phyloP scores from a whole-genome alignment of 2,797 vertebrate genomes.

The Karalla daura region DNA sequence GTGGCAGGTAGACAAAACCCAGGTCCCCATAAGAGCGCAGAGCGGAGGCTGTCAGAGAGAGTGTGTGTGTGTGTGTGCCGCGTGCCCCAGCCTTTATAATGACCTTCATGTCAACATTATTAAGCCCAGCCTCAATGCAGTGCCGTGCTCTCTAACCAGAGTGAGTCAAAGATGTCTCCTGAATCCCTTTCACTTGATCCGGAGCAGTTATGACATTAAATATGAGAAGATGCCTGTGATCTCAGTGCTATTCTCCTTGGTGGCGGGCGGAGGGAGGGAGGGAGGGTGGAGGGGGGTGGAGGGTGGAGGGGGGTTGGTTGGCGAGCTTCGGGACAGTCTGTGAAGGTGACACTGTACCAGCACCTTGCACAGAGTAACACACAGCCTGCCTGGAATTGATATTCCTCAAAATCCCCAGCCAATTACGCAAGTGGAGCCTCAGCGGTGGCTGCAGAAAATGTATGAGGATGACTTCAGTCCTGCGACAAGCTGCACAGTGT shows the following conservation, averaged over 20 bases:
- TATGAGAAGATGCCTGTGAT: conserved; percentile 34
- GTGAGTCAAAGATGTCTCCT: conserved; percentile 8
- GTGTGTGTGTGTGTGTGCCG: not conserved
- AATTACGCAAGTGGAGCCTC: conserved; percentile 50
- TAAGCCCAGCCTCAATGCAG: not conserved
- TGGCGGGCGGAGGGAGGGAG: conserved; percentile 6
- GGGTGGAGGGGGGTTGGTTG: too few relatives aligned
- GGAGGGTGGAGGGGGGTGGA: too few relatives aligned
- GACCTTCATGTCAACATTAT: conserved; percentile 15
- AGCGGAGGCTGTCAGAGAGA: conserved; percentile 10
- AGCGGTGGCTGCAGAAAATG: conserved; percentile 57
- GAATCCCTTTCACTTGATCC: conserved; percentile 26
- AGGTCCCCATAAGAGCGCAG: conserved; percentile 12
- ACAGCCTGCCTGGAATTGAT: conserved; percentile 62
- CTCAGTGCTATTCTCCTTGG: conserved; percentile 17
- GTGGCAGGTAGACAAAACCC: conserved; percentile 26
- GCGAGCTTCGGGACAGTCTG: conserved; percentile 37
- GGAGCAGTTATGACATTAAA: conserved; percentile 32
- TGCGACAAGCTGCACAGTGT: conserved; percentile 37
- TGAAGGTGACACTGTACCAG: conserved; percentile 62
- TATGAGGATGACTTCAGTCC: conserved; percentile 41
- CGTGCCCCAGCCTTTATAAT: not conserved
- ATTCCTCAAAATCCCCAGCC: conserved; percentile 60
- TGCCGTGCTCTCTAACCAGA: not conserved
- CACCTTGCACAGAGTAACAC: conserved; percentile 34